Evolutionary conservation across 2,797 vertebrate species (phyloP).

Genomic region (Falco biarmicus): DNA sequence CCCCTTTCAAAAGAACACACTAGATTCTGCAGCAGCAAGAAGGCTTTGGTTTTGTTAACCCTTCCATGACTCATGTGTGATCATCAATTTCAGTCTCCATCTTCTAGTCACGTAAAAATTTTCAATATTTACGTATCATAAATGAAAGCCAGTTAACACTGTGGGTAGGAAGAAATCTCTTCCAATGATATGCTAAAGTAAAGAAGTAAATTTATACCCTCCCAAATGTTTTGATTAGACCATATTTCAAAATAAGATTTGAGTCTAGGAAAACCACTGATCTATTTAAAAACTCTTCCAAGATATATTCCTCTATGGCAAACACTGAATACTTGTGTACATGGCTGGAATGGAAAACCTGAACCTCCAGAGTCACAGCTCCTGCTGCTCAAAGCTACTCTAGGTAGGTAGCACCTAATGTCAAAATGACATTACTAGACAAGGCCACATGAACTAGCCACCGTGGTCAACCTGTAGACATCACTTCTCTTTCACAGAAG

Average conservation of each 20-base stretch:
- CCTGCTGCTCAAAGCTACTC: not conserved
- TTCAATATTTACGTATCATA: not conserved
- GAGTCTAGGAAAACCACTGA: not conserved
- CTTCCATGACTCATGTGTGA: not conserved
- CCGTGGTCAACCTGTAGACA: not conserved
- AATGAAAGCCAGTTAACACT: not conserved
- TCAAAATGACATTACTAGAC: not conserved
- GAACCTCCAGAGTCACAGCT: not conserved
- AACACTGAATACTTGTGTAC: not conserved
- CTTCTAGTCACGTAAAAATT: not conserved
- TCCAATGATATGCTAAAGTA: not conserved
- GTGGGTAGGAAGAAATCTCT: not conserved
- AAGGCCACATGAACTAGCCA: not conserved
- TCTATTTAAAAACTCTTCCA: not conserved
- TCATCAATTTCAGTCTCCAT: not conserved
- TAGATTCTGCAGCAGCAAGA: not conserved
- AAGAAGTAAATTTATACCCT: not conserved
- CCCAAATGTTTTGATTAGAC: not conserved
- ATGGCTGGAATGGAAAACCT: not conserved
- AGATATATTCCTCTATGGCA: not conserved
- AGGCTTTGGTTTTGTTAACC: constrained; percentile 16
- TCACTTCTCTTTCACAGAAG: not conserved
- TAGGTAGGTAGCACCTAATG: not conserved
- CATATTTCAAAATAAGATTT: not conserved
- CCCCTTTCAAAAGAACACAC: not conserved